Base-by-base conservation (phyloP, 1,140 invertebrate species). In the Paraescarpia echinospica region DNA sequence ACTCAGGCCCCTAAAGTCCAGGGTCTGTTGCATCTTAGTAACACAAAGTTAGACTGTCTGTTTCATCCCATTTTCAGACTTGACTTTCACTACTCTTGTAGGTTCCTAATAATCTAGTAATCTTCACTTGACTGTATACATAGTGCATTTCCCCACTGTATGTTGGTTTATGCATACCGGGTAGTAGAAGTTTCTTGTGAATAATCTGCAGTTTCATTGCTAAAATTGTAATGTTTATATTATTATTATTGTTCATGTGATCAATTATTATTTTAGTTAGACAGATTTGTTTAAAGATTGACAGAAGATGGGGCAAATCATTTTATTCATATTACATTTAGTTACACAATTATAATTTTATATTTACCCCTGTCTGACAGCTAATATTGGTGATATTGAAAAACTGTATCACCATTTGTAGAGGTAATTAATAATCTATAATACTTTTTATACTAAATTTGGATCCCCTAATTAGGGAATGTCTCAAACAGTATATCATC, bases 261-360 rank as follows among this genome's bases (percentile, higher is more conserved):
- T 77, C 4, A 31, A 27, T 77, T 77, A 18, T 51, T 51, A 77
- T 77, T 77, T 31, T 4, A 77, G 2, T 77, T 77, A 18, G 59
- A 27, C 59, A 77, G 90, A 34, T 90, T 90, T 90, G 33, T 90
- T 90, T 90, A 90, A 31, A 90, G 31, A 90, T 31, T 90, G 35
- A 90, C 34, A 90, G 35, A 77, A 2, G 59, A 27, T 77, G 59
- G 2, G 59, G 9, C 59, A 18, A 77, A 12, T 77, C 22, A 12
- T 41, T 4, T 41, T 41, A 12, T 41, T 41, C 12, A 41, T 41
- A 41, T 41, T 41, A 6, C 12, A 41, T 12, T 6, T 4, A 41
- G 41, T 41, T 41, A 6, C 41, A 12, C 41, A 4, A 41, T 41
- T 41, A 6, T 12, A 41, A 41, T 4, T 41, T 41, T 41, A 41